Conservation (phyloP, 2,113 vertebrate genomes). For the Rhodinocichla rosea region DNA sequence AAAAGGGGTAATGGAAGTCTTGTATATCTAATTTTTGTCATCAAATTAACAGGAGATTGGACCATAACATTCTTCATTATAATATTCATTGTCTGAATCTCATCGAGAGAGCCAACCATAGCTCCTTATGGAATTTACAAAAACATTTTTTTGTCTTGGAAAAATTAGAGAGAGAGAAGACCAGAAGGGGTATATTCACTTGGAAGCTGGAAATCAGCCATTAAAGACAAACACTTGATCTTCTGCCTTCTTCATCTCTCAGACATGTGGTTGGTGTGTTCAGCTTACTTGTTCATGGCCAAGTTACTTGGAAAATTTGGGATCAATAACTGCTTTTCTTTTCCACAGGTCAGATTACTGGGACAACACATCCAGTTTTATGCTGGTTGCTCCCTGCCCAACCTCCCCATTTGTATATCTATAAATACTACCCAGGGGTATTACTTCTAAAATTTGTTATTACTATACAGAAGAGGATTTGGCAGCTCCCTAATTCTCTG, state of each 20-base stretch:
- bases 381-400: background rate
- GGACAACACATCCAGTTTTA: background rate
- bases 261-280: background rate
- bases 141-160: background rate
- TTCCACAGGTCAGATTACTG: background rate
- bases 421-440: background rate
- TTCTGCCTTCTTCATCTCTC: background rate
- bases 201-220: background rate
- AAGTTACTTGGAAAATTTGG: background rate
- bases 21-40: background rate
- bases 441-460: background rate
- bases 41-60: background rate
- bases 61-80: background rate
- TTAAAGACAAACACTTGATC: background rate
- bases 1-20: background rate
- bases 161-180: background rate
- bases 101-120: background rate
- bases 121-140: background rate
- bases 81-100: background rate
- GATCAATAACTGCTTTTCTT: background rate
- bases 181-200: background rate
- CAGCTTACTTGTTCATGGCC: background rate
- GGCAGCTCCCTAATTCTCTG: background rate
- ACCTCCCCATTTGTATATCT: background rate
- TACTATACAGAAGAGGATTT: background rate